These are phyloP conservation scores for Chelidonichthys spinosus DNA, from an alignment of 2,797 vertebrate species.

Conservation along the genomic window DNA sequence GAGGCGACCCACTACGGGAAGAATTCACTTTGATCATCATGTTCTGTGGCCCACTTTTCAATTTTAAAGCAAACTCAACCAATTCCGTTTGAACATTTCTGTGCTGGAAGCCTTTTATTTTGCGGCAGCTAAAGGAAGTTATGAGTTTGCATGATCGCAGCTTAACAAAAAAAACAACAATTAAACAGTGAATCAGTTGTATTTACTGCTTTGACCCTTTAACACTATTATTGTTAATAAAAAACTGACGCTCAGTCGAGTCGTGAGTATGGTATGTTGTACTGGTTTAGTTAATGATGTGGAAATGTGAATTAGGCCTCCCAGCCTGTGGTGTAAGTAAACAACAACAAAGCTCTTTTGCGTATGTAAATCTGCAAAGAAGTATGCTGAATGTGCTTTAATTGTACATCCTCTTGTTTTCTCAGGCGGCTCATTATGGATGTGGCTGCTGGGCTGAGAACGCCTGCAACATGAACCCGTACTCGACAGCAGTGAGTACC, in stretches of 20 bases:
- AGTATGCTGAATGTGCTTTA: no score
- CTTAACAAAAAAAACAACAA: conserved; percentile 16
- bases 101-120: conserved; percentile 25
- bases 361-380: no score
- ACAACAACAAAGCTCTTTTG: background rate
- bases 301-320: conserved; percentile 18
- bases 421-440: conserved; percentile 97
- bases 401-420: conserved; percentile 28
- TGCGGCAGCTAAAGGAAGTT: conserved; percentile 18
- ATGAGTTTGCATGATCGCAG: conserved; percentile 27
- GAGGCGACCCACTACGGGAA: background rate
- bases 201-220: conserved; percentile 35
- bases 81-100: background rate
- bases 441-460: conserved; percentile 99
- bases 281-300: conserved; percentile 22
- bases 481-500: conserved; percentile 99
- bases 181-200: conserved; percentile 26
- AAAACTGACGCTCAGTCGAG: conserved; percentile 5
- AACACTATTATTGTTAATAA: conserved; percentile 15
- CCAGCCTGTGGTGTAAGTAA: background rate
- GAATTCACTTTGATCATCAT: background rate
- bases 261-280: background rate
- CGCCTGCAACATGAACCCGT: conserved; percentile 91
- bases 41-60: background rate
- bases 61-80: background rate